Conservation (phyloP, 2,888 invertebrate genomes). For the Kryphioiulus occultus region DNA sequence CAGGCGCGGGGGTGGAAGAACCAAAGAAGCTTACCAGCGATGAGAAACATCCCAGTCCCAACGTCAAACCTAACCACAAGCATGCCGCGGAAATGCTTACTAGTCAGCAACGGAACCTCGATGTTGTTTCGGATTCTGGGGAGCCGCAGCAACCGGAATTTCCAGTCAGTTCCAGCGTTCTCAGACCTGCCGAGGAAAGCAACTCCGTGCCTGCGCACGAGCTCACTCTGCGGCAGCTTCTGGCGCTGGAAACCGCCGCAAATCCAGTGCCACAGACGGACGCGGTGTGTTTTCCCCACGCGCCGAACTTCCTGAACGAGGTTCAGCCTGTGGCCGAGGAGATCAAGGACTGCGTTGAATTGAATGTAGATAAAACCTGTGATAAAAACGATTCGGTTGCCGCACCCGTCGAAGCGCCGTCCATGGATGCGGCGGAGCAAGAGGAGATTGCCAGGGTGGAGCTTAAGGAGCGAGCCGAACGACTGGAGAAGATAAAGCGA, state of each 20-base stretch:
- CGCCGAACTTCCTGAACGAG: conserved; percentile 41
- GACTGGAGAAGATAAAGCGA: conserved; percentile 65
- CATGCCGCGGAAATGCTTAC: background rate
- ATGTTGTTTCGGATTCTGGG: conserved; percentile 3
- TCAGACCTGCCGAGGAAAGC: background rate
- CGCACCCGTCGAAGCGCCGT: background rate
- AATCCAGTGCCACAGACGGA: background rate
- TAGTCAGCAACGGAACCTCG: background rate
- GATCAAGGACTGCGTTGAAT: background rate
- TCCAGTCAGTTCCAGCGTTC: background rate
- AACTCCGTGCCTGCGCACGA: conserved; percentile 49
- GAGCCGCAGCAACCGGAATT: background rate
- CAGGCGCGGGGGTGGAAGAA: background rate
- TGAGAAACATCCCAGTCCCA: background rate
- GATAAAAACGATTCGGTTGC: conserved; percentile 8
- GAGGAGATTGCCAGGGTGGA: conserved; percentile 38
- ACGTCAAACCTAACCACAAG: conserved; percentile 15
- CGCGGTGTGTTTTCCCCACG: background rate
- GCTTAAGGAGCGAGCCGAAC: conserved; percentile 60
- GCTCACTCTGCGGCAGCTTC: conserved; percentile 51
- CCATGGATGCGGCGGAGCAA: conserved; percentile 15
- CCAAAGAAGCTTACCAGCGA: conserved; percentile 9
- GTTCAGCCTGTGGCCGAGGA: background rate
- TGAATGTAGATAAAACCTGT: background rate
- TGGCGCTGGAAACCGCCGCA: conserved; percentile 51